phyloP scores from a whole-genome alignment of 2,113 vertebrate genomes.

The Narcine bancroftii region DNA sequence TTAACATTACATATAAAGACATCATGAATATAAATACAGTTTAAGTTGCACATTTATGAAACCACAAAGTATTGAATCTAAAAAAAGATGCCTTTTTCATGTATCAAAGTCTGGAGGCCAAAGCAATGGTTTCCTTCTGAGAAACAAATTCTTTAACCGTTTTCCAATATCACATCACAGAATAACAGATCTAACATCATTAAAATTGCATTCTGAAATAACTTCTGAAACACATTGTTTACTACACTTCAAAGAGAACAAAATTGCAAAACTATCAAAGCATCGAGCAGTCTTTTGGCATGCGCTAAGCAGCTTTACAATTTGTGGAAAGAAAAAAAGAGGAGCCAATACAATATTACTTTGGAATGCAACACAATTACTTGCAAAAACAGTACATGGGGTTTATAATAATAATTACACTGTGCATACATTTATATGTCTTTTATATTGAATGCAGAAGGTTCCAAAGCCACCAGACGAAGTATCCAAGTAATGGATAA shows the following conservation, averaged over 20 bases:
- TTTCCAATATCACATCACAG: too few relatives aligned
- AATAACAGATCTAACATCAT: constrained; percentile 13
- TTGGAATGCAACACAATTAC: not conserved
- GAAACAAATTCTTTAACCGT: not conserved
- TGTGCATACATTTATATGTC: not conserved
- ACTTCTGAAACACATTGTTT: not conserved
- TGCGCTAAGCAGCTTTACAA: not conserved
- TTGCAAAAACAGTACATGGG: not conserved
- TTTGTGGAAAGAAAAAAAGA: not conserved
- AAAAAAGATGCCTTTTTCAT: not conserved
- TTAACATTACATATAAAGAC: not conserved
- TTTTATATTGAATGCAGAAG: not conserved
- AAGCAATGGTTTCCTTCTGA: not conserved
- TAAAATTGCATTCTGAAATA: not conserved
- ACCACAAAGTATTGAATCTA: not conserved
- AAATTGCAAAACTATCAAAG: not conserved
- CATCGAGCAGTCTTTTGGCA: not conserved
- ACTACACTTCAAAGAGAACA: not conserved
- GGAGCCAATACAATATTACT: not conserved
- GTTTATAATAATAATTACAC: not conserved
- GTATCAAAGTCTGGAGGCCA: not conserved
- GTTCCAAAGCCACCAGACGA: not conserved
- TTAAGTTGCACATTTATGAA: not conserved
- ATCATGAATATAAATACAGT: constrained; percentile 10
- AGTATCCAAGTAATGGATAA: not conserved